Evolutionary conservation across 2,113 vertebrate genomes (phyloP).

Genomic region (Caretta caretta): DNA sequence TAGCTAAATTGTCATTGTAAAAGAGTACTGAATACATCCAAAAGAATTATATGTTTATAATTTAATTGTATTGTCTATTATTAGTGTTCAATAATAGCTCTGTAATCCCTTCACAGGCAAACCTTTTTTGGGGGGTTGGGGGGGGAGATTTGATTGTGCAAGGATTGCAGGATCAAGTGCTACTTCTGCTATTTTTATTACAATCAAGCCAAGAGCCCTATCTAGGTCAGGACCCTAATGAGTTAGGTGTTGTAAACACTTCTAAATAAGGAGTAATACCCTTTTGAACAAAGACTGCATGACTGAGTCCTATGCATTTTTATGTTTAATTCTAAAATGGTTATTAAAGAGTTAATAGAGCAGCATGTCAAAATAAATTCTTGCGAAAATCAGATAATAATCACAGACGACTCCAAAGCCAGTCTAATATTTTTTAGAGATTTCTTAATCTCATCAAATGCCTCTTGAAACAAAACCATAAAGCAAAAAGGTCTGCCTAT

Average conservation of each 20-base stretch:
- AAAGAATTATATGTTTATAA: background rate
- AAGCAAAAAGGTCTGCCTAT: background rate
- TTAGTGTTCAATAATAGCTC: background rate
- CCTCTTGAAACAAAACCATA: background rate
- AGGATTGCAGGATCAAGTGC: background rate
- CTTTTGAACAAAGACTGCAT: background rate
- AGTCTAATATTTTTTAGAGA: background rate
- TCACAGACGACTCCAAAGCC: background rate
- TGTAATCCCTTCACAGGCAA: background rate
- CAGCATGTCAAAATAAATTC: background rate
- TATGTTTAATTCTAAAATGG: background rate
- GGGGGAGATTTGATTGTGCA: background rate
- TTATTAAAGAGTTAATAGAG: background rate
- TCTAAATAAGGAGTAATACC: background rate
- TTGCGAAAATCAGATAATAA: background rate
- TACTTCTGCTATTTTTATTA: background rate
- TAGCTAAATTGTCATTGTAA: background rate
- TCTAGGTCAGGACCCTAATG: background rate
- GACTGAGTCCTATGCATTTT: background rate
- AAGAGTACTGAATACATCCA: background rate
- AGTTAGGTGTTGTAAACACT: background rate
- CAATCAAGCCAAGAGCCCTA: background rate
- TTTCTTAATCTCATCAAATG: background rate
- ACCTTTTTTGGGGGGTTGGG: background rate
- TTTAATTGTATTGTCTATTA: accelerated